phyloP scores from a whole-genome alignment of 1,140 invertebrate genomes.

The Nephila pilipes region DNA sequence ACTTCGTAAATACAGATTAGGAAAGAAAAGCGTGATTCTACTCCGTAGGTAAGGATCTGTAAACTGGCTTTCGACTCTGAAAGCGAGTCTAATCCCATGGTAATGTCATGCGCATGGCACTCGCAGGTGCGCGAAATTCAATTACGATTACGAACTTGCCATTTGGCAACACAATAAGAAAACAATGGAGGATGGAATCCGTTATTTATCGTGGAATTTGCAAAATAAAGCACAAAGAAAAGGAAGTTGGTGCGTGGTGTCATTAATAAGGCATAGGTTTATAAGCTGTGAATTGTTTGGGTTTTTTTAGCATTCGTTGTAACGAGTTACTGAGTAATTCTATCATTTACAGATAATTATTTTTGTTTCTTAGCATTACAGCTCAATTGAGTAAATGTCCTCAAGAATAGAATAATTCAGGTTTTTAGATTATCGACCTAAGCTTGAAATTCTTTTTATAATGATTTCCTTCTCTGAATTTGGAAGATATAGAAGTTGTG shows the following conservation, averaged over 20 bases:
- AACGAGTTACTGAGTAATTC: too few relatives aligned
- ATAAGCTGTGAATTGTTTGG: neutral
- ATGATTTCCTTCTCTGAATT: too few relatives aligned
- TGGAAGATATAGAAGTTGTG: too few relatives aligned
- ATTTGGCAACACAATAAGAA: slow-evolving; percentile 12
- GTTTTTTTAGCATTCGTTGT: too few relatives aligned
- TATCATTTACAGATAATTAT: too few relatives aligned
- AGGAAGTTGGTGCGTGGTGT: neutral
- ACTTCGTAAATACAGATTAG: slow-evolving; percentile 25
- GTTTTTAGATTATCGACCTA: too few relatives aligned
- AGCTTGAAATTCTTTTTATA: too few relatives aligned
- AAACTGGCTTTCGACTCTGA: neutral
- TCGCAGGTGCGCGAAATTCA: slow-evolving; percentile 10
- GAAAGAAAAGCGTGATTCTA: neutral
- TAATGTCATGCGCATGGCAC: neutral
- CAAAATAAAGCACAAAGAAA: neutral
- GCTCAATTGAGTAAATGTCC: too few relatives aligned
- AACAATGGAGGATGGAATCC: slow-evolving; percentile 1
- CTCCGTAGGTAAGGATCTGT: neutral
- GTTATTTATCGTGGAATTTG: neutral
- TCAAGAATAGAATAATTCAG: too few relatives aligned
- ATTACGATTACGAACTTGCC: neutral
- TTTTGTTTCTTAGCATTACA: too few relatives aligned
- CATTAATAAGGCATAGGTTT: neutral
- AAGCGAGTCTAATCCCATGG: neutral